Evolutionary conservation across 2,113 vertebrate species (phyloP).

Genomic region (Otus sunia): DNA sequence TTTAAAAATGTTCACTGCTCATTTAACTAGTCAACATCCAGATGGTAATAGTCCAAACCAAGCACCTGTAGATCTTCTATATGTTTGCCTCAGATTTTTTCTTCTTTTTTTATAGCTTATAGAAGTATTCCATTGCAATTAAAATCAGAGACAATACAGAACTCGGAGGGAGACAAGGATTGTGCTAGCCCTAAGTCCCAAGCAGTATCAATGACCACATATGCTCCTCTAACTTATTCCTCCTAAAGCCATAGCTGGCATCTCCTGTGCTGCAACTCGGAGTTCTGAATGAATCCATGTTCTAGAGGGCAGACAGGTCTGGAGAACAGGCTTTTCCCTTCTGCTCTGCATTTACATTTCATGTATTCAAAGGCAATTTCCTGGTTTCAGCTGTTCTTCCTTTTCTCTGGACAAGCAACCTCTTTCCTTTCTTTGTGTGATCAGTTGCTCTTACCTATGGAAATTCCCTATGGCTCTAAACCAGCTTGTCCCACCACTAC

Average conservation of each 20-base stretch:
- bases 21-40: neutral
- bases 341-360: neutral
- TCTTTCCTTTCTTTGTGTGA: neutral
- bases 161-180: neutral
- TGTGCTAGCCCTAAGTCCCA: neutral
- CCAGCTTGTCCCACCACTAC: neutral
- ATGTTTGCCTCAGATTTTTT: neutral
- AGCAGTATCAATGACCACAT: neutral
- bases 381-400: neutral
- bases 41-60: neutral
- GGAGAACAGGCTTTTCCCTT: neutral
- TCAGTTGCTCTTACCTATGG: neutral
- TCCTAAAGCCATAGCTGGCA: neutral
- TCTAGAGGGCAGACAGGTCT: neutral
- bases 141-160: neutral
- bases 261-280: neutral
- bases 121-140: neutral
- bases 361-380: neutral
- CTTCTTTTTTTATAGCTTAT: neutral
- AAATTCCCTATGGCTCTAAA: neutral
- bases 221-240: neutral
- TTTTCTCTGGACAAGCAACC: neutral
- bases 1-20: neutral
- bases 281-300: neutral
- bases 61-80: neutral